Conservation (phyloP, 1,140 invertebrate genomes). For the Drosophila ficusphila region DNA sequence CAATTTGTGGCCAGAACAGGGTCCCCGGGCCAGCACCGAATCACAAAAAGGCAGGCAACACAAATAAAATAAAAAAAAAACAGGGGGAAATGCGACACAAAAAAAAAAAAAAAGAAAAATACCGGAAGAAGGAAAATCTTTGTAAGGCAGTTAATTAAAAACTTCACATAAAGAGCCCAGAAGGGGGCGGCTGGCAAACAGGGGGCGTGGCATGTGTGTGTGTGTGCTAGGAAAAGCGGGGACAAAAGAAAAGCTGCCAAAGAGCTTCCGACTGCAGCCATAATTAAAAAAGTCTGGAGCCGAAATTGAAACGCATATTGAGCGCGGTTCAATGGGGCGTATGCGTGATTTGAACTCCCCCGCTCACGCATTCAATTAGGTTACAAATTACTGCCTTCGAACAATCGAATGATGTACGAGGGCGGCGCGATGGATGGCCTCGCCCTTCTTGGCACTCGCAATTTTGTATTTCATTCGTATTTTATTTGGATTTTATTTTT, state of each 20-base stretch:
- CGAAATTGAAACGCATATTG: constrained; percentile 25
- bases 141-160: constrained; percentile 81
- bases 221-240: constrained; percentile 33
- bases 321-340: not conserved
- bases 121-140: constrained; percentile 63
- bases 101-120: not conserved
- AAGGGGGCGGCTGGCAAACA: not conserved
- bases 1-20: constrained; percentile 63
- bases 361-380: constrained; percentile 9
- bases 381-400: constrained; percentile 7
- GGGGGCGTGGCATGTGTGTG: constrained; percentile 24
- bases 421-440: constrained; percentile 5
- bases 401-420: constrained; percentile 38
- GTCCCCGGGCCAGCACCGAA: constrained; percentile 15
- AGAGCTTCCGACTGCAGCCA: constrained; percentile 39
- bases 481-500: not conserved
- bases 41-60: constrained; percentile 35
- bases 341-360: not conserved
- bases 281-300: constrained; percentile 32
- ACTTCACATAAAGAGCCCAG: constrained; percentile 62
- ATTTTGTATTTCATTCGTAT: constrained; percentile 3
- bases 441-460: constrained; percentile 3
- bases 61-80: constrained; percentile 12
- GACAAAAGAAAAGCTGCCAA: constrained; percentile 52
- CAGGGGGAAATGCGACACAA: not conserved